These are phyloP conservation scores for Drosophila suzukii DNA, from an alignment of 1,140 invertebrate genomes.

Conservation along the genomic window DNA sequence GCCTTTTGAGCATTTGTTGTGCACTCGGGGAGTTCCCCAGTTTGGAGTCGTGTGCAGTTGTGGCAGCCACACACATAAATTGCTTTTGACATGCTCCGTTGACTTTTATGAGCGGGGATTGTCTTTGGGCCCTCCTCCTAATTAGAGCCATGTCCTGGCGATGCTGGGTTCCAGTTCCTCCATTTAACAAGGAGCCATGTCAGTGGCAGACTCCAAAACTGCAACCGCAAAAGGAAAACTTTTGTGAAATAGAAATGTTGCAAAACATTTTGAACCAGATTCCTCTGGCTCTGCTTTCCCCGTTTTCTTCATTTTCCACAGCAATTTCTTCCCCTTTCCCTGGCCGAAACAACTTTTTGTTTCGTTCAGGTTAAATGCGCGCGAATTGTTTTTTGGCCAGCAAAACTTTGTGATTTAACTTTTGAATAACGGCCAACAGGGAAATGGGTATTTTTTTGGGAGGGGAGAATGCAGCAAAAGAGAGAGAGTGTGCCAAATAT, in stretches of 20 bases:
- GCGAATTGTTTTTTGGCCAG: slow-evolving; percentile 78
- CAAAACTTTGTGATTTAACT: slow-evolving; percentile 78
- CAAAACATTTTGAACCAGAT: slow-evolving; percentile 52
- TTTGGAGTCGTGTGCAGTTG: slow-evolving; percentile 33
- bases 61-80: slow-evolving; percentile 64
- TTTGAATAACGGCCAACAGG: slow-evolving; percentile 66
- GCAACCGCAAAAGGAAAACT: slow-evolving; percentile 28
- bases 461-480: not conserved
- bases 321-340: slow-evolving; percentile 1
- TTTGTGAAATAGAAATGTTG: slow-evolving; percentile 75
- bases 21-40: slow-evolving; percentile 26
- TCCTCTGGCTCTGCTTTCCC: not conserved
- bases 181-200: slow-evolving; percentile 46
- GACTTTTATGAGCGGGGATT: slow-evolving; percentile 75
- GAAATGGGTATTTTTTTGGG: not conserved
- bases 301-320: slow-evolving; percentile 3
- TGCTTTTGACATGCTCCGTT: slow-evolving; percentile 80
- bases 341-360: slow-evolving; percentile 67
- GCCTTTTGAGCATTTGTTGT: slow-evolving; percentile 75
- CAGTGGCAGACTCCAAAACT: slow-evolving; percentile 45
- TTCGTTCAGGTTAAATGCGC: slow-evolving; percentile 80
- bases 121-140: slow-evolving; percentile 55
- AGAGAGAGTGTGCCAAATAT: slow-evolving; percentile 67
- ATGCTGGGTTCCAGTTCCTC: slow-evolving; percentile 19
- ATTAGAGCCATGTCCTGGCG: slow-evolving; percentile 41